Base-by-base conservation (phyloP, 2,797 vertebrate species). In the Dendrocincla fuliginosa region DNA sequence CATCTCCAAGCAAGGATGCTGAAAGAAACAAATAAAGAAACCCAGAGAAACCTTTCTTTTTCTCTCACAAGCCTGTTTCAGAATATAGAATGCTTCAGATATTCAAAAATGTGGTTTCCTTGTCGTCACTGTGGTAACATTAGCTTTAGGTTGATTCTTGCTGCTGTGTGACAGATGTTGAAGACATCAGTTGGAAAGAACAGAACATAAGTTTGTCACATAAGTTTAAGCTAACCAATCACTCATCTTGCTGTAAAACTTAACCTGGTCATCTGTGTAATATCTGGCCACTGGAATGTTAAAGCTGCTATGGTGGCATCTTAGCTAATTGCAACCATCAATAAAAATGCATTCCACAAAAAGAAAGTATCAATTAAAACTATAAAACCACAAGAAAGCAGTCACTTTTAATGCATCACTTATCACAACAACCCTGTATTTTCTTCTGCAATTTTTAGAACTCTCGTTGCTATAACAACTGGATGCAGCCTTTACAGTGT, bases 401-500 rank as follows among this genome's bases (percentile, higher is more conserved):
- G 92, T 91, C 87, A 70, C 84, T 96, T 97, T 77, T 79, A 96
- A 88, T 87, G 94, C 93, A 92, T 93, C 96, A 96, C 96, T 97
- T 97, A 95, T 96, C 96, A 90, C 73, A 96, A 96, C 95, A 97
- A 93, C 77, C 75, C 88, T 56, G 93, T 96, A 96, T 95, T 97
- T 94, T 95, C 88, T 94, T 83, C 91, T 37, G 65, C 81, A 77
- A 67, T 93, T 97, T 97, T 97, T 95, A 97, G 95, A 97, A 95
- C 59, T 94, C 86, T 52, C 6, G 96, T 98, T 97, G 50, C 97
- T 93, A 97, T 97, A 96, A 96, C 94, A 97, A 98, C 97, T 15
- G 27, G 53, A 77, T 90, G 90, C 86, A 91, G 87, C 79, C 85
- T 97, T 95, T 95, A 91, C 69, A 84, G 65, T 88, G 68, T 32